phyloP scores from a whole-genome alignment of 2,113 vertebrate species.

The Odocoileus hemionus region DNA sequence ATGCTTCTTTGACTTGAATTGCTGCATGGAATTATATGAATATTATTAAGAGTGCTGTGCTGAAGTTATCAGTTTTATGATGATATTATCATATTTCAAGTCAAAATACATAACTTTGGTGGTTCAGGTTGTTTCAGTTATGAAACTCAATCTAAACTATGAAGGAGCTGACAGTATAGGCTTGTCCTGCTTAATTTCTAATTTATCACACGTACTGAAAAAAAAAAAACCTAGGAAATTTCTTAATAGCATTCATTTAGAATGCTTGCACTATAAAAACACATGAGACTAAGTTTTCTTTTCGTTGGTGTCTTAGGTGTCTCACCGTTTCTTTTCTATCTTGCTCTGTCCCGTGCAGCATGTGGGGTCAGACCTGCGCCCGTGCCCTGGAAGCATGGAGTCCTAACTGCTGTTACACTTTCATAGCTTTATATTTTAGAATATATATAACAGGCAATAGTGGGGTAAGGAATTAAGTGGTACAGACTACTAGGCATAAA shows the following conservation, averaged over 20 bases:
- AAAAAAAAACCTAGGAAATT: neutral
- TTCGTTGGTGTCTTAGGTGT: neutral
- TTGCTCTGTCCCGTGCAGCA: neutral
- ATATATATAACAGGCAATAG: neutral
- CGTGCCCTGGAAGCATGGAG: neutral
- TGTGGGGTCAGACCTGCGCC: rapidly evolving
- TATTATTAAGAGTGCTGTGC: neutral
- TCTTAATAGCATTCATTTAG: neutral
- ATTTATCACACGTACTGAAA: neutral
- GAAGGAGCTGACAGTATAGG: neutral
- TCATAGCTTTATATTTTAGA: neutral
- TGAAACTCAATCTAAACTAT: neutral
- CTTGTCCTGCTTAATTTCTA: neutral
- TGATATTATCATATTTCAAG: neutral
- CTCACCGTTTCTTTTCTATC: neutral
- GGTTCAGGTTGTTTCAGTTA: neutral
- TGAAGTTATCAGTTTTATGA: neutral
- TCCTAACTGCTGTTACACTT: neutral
- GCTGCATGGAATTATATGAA: neutral
- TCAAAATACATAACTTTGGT: neutral
- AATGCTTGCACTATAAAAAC: neutral
- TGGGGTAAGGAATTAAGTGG: neutral
- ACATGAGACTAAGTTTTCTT: neutral
- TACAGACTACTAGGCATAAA: neutral
- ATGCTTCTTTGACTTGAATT: neutral